These are phyloP conservation scores for Galago senegalensis DNA, from an alignment of 2,797 vertebrate genomes.

Conservation along the genomic window DNA sequence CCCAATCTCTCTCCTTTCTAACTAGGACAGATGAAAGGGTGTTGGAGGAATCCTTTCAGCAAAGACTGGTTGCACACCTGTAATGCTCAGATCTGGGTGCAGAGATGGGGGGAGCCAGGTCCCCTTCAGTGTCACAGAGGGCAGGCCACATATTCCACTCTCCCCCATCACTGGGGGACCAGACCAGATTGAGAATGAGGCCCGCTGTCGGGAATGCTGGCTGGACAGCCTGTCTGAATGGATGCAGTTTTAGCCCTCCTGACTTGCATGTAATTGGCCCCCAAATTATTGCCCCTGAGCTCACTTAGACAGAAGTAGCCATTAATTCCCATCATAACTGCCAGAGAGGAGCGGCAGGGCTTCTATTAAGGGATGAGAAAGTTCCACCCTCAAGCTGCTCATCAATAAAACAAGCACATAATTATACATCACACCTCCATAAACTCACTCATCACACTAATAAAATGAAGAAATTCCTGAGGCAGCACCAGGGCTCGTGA, in stretches of 20 bases:
- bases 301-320: neutral
- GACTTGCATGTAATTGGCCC: neutral
- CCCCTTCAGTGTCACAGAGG: neutral
- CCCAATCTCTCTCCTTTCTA: neutral
- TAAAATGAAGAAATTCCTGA: neutral
- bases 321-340: neutral
- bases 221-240: neutral
- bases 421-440: neutral
- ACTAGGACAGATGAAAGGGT: accelerated
- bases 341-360: neutral
- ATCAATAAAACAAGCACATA: neutral
- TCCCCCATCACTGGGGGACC: too few species aligned
- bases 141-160: accelerated
- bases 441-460: neutral
- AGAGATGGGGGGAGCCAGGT: neutral
- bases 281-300: neutral
- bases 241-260: neutral
- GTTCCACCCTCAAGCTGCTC: constrained; percentile 28
- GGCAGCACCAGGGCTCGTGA: neutral
- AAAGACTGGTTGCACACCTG: accelerated
- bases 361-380: constrained; percentile 42
- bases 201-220: neutral
- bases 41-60: neutral
- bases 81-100: neutral
- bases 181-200: neutral